Evolutionary conservation across 1,140 invertebrate genomes (phyloP), one percentile per base, ranked within the genome.

Genomic region (Halyomorpha halys): DNA sequence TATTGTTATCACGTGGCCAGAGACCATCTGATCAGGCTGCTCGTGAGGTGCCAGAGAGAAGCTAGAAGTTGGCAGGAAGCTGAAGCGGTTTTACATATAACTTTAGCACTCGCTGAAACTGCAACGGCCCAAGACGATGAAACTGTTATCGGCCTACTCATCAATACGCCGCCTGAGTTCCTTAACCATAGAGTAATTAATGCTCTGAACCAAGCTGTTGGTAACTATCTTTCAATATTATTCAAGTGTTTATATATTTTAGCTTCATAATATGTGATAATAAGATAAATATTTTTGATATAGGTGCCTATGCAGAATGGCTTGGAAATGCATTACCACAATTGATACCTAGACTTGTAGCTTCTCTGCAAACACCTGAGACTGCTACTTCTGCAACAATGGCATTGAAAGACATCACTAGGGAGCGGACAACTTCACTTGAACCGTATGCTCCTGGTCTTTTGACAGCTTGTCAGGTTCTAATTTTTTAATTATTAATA

Each of bases 401-500:
- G 74, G 90, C 92, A 3, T 76, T 95, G 0, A 91, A 91, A 71
- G 91, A 94, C 69, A 81, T 95, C 23, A 85, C 86, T 3, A 76
- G 84, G 19, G 90, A 92, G 72, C 93, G 90, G 72, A 80, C 82
- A 64, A 72, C 80, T 6, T 80, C 84, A 71, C 76, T 95, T 23
- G 77, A 80, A 51, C 86, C 87, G 0, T 86, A 85, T 68, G 86
- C 87, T 0, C 81, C 81, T 61, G 81, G 85, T 64, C 82, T 91
- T 54, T 76, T 90, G 1, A 73, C 79, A 47, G 80, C 84, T 19
- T 78, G 83, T 69, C 81, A 83, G 74, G 79, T 79, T 68, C 53
- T 19, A 6, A 45, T 30, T 4, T 30, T 30, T 53, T 44, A n/a
- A n/a, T 30, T 30, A 19, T 64, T 64, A 59, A n/a, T n/a, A n/a